Conservation (phyloP, 2,113 vertebrate genomes). For the Brachyhypopomus gauderio region DNA sequence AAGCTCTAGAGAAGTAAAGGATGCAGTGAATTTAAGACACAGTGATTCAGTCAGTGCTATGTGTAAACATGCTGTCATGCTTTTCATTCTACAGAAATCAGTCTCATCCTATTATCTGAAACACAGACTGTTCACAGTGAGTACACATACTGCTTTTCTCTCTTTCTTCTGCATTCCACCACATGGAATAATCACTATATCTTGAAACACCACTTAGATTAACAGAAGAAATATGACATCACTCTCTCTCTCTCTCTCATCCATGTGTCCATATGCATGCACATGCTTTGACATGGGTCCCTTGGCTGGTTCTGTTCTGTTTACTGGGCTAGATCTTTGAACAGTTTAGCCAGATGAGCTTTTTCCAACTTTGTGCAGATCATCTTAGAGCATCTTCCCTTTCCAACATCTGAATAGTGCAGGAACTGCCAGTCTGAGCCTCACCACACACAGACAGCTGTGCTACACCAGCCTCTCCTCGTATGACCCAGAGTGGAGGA, state of each 20-base stretch:
- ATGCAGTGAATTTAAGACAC: neutral
- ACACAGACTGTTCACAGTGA: no score
- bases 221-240: slow-evolving; percentile 20
- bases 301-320: neutral
- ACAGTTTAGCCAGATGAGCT: neutral
- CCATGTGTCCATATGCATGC: neutral
- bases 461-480: neutral
- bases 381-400: no score
- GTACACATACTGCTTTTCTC: neutral
- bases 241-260: neutral
- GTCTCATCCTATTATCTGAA: no score
- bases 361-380: neutral
- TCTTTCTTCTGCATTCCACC: neutral
- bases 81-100: neutral
- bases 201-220: slow-evolving; percentile 1
- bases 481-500: neutral
- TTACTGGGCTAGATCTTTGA: neutral
- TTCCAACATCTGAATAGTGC: neutral
- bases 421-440: neutral
- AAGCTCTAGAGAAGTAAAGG: neutral
- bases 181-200: neutral
- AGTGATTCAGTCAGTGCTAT: no score
- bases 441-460: neutral
- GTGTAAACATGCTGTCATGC: no score
- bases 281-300: neutral